Conservation (phyloP, 2,113 vertebrate species). For the Sisor rabdophorus region DNA sequence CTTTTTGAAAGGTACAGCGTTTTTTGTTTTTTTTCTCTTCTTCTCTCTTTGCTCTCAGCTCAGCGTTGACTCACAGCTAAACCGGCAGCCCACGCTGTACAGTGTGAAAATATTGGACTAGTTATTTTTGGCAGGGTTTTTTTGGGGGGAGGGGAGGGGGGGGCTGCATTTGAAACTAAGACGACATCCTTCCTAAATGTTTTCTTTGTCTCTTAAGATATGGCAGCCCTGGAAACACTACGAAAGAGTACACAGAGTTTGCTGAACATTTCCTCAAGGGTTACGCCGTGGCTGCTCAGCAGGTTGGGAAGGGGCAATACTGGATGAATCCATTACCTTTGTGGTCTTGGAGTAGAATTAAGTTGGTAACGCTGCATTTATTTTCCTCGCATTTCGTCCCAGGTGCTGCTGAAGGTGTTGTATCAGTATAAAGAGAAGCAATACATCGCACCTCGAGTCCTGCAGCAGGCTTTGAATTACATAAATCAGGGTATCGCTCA, state of each 20-base stretch:
- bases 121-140: constrained; percentile 35
- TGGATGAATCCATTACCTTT: not conserved
- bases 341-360: no score
- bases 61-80: constrained; percentile 27
- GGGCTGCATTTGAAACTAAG: constrained; percentile 37
- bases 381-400: constrained; percentile 18
- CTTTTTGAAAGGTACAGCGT: constrained; percentile 88
- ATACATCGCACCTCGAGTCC: constrained; percentile 93
- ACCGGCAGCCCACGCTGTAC: constrained; percentile 31
- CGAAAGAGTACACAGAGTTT: constrained; percentile 97
- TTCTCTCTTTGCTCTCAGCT: not conserved
- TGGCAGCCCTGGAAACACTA: constrained; percentile 97
- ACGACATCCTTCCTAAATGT: not conserved
- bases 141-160: no score
- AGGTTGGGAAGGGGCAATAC: constrained; percentile 68
- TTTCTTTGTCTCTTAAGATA: constrained; percentile 71
- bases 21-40: no score
- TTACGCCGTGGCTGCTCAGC: constrained; percentile 90
- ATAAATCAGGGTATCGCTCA: constrained; percentile 97
- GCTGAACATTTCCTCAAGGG: constrained; percentile 97
- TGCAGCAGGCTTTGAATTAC: constrained; percentile 96
- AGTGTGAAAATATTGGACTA: constrained; percentile 19
- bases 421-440: constrained; percentile 98
- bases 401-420: constrained; percentile 97
- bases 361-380: no score